A percentile compares a stretch with the other conserved stretches of the same genome.
Evolutionary conservation across 2,888 invertebrate species (phyloP).

Genomic region (Apodemia hepburni): DNA sequence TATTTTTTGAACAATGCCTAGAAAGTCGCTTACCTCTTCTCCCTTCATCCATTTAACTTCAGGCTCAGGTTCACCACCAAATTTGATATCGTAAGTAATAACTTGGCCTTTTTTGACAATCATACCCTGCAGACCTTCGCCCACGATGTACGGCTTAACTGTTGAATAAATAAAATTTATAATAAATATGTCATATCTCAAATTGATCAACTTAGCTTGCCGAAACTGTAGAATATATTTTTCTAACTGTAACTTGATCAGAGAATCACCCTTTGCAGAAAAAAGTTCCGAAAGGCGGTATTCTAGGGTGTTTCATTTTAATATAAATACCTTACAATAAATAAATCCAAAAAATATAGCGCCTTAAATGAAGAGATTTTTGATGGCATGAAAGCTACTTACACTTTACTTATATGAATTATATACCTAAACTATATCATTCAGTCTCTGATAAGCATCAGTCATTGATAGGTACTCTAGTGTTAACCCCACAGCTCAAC

Average conservation of each 20-base stretch:
- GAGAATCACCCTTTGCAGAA: neutral
- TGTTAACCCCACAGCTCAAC: no score
- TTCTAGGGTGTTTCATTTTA: no score
- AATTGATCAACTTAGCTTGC: neutral
- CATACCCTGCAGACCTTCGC: constrained; percentile 90
- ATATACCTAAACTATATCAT: no score
- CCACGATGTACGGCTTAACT: constrained; percentile 98
- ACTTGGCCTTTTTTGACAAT: constrained; percentile 98
- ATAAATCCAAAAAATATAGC: no score
- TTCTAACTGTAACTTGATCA: neutral
- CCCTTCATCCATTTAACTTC: constrained; percentile 94
- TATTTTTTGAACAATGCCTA: neutral
- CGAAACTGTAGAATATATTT: neutral
- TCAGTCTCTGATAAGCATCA: no score
- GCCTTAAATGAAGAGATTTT: no score
- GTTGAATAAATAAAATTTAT: constrained; percentile 28
- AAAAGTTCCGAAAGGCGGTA: no score
- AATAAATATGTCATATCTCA: neutral
- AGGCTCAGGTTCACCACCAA: constrained; percentile 98
- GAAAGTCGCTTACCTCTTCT: constrained; percentile 81
- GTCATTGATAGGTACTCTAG: no score
- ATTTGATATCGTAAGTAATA: constrained; percentile 95
- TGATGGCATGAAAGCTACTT: no score
- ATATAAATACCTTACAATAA: no score
- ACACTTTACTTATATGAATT: no score